Conservation (phyloP, 1,140 invertebrate genomes). For the Lycorma delicatula region DNA sequence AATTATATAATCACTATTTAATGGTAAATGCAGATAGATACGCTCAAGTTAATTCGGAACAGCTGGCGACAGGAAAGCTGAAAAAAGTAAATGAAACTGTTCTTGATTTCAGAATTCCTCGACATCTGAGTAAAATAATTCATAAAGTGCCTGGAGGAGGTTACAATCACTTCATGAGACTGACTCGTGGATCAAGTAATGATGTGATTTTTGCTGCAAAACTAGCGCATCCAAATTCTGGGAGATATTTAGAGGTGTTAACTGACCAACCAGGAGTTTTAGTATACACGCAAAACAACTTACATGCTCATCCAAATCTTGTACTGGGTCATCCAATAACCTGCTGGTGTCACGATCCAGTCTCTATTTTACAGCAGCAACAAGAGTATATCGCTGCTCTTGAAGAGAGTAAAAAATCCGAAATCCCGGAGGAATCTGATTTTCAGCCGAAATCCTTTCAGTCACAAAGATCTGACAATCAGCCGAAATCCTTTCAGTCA, state of each 20-base stretch:
- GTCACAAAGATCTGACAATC: slow-evolving; percentile 1
- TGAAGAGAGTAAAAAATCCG: background rate
- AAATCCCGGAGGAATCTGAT: background rate
- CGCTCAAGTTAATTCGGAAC: background rate
- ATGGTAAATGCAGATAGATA: slow-evolving; percentile 45
- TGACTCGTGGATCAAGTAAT: slow-evolving; percentile 36
- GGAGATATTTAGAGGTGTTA: slow-evolving; percentile 54
- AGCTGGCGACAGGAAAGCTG: slow-evolving; percentile 38
- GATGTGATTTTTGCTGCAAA: slow-evolving; percentile 36
- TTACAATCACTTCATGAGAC: slow-evolving; percentile 58
- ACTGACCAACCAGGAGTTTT: slow-evolving; percentile 53
- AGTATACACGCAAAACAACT: slow-evolving; percentile 51
- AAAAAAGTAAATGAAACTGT: slow-evolving; percentile 49
- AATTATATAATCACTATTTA: slow-evolving; percentile 42
- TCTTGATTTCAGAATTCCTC: slow-evolving; percentile 56
- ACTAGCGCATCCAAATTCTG: slow-evolving; percentile 56
- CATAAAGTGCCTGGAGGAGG: slow-evolving; percentile 43
- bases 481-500: background rate
- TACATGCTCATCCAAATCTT: slow-evolving; percentile 34
- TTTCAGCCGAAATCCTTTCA: background rate
- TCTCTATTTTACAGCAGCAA: background rate
- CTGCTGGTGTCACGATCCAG: background rate
- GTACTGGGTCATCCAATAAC: slow-evolving; percentile 17
- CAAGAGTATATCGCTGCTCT: background rate
- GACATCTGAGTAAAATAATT: slow-evolving; percentile 42